These are phyloP conservation scores for Cephus spinipes DNA, from an alignment of 2,888 invertebrate species.

Conservation along the genomic window DNA sequence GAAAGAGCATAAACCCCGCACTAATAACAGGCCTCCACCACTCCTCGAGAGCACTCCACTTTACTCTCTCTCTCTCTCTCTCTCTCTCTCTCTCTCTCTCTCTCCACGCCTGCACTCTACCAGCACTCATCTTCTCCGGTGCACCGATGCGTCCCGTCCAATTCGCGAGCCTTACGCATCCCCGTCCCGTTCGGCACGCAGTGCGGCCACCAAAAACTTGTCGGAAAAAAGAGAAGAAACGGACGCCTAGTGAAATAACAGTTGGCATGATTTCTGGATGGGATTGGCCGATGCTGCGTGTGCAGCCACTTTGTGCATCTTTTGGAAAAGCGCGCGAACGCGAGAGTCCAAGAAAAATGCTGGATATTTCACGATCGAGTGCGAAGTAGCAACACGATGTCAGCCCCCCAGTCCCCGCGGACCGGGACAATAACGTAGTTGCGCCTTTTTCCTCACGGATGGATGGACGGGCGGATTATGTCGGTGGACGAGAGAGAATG, in stretches of 20 bases:
- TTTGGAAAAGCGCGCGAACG: neutral
- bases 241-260: neutral
- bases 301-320: neutral
- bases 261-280: neutral
- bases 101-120: too few relatives aligned
- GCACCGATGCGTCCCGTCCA: neutral
- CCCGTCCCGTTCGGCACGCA: neutral
- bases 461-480: neutral
- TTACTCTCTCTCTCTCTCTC: conserved; percentile 29
- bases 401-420: neutral
- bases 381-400: neutral
- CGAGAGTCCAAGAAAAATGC: neutral
- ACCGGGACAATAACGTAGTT: neutral
- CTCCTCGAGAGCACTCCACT: conserved; percentile 47
- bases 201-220: neutral
- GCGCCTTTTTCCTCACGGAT: neutral
- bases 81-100: conserved; percentile 24
- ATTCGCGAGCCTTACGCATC: neutral
- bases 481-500: neutral
- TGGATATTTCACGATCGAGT: neutral
- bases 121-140: neutral
- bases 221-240: neutral
- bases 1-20: conserved; percentile 65
- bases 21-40: conserved; percentile 64
- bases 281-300: neutral